Evolutionary conservation across 2,113 vertebrate genomes (phyloP), one percentile per base, ranked within the genome.

Genomic region (Chaetops frenatus): DNA sequence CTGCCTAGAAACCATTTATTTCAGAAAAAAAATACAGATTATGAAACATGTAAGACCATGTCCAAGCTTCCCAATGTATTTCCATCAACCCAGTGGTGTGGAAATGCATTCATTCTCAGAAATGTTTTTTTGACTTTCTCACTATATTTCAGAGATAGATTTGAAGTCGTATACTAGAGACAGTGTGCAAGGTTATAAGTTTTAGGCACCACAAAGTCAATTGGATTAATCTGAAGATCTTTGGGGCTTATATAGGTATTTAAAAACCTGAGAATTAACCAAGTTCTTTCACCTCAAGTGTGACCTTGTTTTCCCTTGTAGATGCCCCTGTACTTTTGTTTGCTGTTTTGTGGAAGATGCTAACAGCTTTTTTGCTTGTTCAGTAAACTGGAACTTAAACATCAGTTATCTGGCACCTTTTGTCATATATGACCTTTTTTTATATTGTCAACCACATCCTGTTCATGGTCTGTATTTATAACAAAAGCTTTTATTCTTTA

Each of bases 1-100:
- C 58, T 94, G 60, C 33, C 81, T 47, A 78, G 53, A 44, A 91
- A 44, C 36, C 24, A 18, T 82, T 91, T 91, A 42, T 81, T 92
- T 91, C 14, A 36, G 15, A 82, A 81, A 74, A 74, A 91, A 94
- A 78, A 47, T 61, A 84, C 5, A 56, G 71, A 51, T 85, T 87
- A 86, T 81, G 35, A 96, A 96, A 95, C 53, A 81, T 81, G 92
- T 92, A 88, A 90, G 60, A 69, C 7, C 33, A 28, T 56, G 53
- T 33, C 50, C 72, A 84, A 45, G 33, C 40, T 66, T 83, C 33
- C 28, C 50, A 62, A 11, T 40, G 40, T 78, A 86, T 80, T 88
- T 88, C 60, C 42, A 60, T 72, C 64, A 92, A 48, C 17, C 42
- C 28, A 18, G 7, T n/a, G 70, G 56, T 69, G 53, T 79, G 81